Percentiles rank a stretch among this genome's conserved stretches.
These are phyloP conservation scores for Heliconius congener DNA, from an alignment of 1,140 invertebrate species.

Conservation along the genomic window DNA sequence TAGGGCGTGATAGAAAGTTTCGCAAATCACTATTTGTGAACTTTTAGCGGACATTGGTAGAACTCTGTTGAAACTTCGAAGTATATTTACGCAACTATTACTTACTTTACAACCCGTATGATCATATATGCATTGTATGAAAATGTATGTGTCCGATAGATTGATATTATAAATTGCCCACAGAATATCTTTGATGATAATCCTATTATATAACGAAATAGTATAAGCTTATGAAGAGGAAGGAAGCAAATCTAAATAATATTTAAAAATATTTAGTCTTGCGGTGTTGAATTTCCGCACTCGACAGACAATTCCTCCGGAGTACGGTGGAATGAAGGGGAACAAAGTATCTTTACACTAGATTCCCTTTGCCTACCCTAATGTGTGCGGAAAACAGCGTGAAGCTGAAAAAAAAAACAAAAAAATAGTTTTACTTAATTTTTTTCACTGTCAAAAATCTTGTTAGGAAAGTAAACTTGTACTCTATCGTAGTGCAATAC, in stretches of 20 bases:
- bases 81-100: slow-evolving; percentile 21
- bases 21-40: slow-evolving; percentile 40
- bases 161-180: too few species aligned
- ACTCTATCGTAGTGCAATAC: slow-evolving; percentile 44
- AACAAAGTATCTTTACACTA: too few species aligned
- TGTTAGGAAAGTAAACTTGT: slow-evolving; percentile 27
- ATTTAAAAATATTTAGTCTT: too few species aligned
- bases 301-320: too few species aligned
- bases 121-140: neutral
- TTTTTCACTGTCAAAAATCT: neutral
- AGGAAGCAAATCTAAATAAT: too few species aligned
- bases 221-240: too few species aligned
- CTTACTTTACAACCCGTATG: neutral
- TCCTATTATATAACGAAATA: too few species aligned
- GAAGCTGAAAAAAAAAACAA: neutral
- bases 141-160: neutral
- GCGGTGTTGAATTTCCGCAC: too few species aligned
- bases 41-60: slow-evolving; percentile 36
- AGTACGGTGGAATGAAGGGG: too few species aligned
- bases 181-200: too few species aligned
- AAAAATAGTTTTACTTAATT: neutral
- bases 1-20: slow-evolving; percentile 54
- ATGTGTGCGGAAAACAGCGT: too few species aligned
- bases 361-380: too few species aligned
- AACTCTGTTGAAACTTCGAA: slow-evolving; percentile 28